Base-by-base conservation (phyloP, 30 jellyfish, hydroid and myxozoan species). In the Hydractinia echinata region DNA sequence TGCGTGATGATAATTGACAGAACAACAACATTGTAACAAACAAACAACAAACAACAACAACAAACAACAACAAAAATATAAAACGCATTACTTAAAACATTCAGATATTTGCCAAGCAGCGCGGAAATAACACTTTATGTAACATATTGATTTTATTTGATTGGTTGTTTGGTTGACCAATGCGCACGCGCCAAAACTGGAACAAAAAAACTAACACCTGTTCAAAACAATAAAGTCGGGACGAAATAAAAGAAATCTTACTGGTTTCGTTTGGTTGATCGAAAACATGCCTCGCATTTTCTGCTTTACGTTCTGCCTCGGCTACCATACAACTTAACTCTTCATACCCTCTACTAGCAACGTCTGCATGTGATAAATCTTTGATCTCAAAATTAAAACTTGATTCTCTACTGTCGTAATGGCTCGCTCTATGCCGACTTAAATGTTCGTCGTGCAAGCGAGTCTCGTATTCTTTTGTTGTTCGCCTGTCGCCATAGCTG, bases 321-420 rank as follows among this genome's bases (percentile, higher is more conserved):
- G 98, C 98, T 7, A 92, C 96, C 98, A 92, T 92, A 68, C 98
- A 92, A 79, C 98, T 92, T 50, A 86, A 79, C 19, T 91, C 94
- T 69, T 87, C 74, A 13, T n/a, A 64, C 16, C 39, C 74, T 7
- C 74, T 44, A 8, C 74, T 44, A n/a, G 74, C 4, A 4, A n/a
- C 51, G 18, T 8, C 39, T 64, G 74, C 19, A 9, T 7, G 8
- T 44, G 10, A n/a, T 30, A 30, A 30, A n/a, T 64, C 74, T 51
- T 64, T 64, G 39, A 64, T 64, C 19, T 64, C 74, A 13, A 64
- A 64, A 64, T 51, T 64, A 64, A 64, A 64, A n/a, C 51, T 51
- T 6, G 74, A 4, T n/a, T 64, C 74, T 2, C 74, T 64, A n/a
- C 4, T 44, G 74, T 64, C 74, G 74, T 64, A 64, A 64, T 64